A percentile compares a stretch with the other conserved stretches of the same genome.
Evolutionary conservation across 2,113 vertebrate species (phyloP).

Genomic region (Nothobranchius kuhntae): DNA sequence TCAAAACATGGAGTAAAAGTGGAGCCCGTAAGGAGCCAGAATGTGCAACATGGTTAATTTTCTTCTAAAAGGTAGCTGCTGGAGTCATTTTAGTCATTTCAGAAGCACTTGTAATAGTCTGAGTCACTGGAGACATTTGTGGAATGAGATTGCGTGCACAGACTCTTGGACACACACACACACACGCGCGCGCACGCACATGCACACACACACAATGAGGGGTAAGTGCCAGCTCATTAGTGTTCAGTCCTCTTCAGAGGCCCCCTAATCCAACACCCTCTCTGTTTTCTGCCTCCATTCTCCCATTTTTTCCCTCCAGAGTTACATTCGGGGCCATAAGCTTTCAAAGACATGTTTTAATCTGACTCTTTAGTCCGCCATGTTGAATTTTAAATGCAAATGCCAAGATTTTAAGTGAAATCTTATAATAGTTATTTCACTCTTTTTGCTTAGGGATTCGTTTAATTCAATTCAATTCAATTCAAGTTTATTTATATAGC

Average conservation of each 20-base stretch:
- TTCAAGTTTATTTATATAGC: no score
- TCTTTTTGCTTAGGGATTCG: no score
- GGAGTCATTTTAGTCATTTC: not conserved
- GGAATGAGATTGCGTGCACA: conserved; percentile 45
- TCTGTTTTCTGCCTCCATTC: conserved; percentile 44
- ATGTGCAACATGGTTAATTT: not conserved
- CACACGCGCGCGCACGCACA: conserved; percentile 23
- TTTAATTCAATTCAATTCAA: no score
- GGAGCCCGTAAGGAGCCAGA: not conserved
- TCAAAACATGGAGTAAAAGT: not conserved
- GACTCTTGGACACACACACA: conserved; percentile 18
- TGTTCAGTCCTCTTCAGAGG: conserved; percentile 55
- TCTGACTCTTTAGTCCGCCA: not conserved
- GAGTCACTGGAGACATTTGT: conserved; percentile 37
- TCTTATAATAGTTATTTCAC: no score
- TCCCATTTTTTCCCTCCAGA: conserved; percentile 4
- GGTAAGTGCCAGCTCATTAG: conserved; percentile 76
- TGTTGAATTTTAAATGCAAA: not conserved
- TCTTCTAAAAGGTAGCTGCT: conserved; percentile 1
- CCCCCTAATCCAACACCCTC: conserved; percentile 67
- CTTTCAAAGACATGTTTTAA: not conserved
- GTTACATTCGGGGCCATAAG: not conserved
- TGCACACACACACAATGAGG: conserved; percentile 39
- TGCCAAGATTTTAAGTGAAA: not conserved
- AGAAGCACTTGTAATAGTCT: conserved; percentile 16